These are phyloP conservation scores for Drosophila simulans DNA, from an alignment of 1,140 invertebrate species.

Conservation along the genomic window DNA sequence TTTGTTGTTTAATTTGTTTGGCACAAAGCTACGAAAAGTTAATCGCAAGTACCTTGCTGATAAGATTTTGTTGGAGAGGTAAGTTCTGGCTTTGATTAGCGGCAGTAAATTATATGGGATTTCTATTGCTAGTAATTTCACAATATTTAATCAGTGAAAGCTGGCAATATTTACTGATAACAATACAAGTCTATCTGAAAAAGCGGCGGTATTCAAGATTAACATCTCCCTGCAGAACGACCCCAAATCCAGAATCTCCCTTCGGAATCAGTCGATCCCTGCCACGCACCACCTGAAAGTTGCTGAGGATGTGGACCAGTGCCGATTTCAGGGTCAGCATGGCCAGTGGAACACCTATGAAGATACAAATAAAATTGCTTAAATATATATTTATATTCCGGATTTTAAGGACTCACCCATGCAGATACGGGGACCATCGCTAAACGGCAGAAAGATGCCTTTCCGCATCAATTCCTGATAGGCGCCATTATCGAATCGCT, in stretches of 20 bases:
- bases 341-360: conserved; percentile 52
- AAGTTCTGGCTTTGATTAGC: conserved; percentile 6
- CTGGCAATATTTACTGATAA: no score
- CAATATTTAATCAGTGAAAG: no score
- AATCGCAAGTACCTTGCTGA: conserved; percentile 1
- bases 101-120: not conserved
- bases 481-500: conserved; percentile 85
- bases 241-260: conserved; percentile 63
- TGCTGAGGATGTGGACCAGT: conserved; percentile 51
- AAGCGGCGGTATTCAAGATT: conserved; percentile 57
- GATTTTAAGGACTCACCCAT: conserved; percentile 50
- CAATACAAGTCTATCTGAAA: conserved; percentile 22
- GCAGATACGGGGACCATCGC: conserved; percentile 78
- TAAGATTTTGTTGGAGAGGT: conserved; percentile 8
- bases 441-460: conserved; percentile 73
- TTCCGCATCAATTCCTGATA: conserved; percentile 52
- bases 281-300: conserved; percentile 55
- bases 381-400: not conserved
- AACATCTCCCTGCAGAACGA: conserved; percentile 62
- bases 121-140: not conserved
- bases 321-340: conserved; percentile 62
- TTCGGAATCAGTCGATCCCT: conserved; percentile 15
- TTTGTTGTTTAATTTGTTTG: not conserved
- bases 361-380: not conserved
- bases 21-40: conserved; percentile 4